Evolutionary conservation across 2,888 invertebrate genomes (phyloP), one percentile per base, ranked within the genome.

Genomic region (Platypus cylindrus): DNA sequence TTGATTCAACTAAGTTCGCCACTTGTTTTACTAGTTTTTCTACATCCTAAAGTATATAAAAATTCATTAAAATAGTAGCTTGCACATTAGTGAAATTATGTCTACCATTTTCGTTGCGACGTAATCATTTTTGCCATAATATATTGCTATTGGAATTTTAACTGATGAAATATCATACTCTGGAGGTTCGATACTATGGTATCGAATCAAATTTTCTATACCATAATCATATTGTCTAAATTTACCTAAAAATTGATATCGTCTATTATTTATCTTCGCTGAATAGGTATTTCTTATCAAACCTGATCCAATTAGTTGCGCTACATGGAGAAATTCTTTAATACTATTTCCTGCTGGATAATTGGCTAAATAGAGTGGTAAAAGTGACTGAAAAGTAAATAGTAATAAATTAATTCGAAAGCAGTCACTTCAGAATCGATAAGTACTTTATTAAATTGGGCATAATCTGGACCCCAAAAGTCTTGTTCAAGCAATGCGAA

Each of bases 321-420:
- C 66, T 45, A 62, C 68, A 48, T 70, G 70, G 5, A 67, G 53
- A 5, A 69, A 41, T 48, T 68, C 66, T 44, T 62, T 59, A 0
- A 64, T 56, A 1, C 69, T 65, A 1, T 66, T 60, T 3, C 70
- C 70, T 1, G 68, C 68, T 24, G 60, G 60, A 24, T 24, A 9
- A 24, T 7, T 11, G 5, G 12, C 4, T 4, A 24, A 24, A n/a
- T n/a, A n/a, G n/a, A n/a, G n/a, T n/a, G n/a, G n/a, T n/a, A n/a
- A n/a, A n/a, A n/a, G n/a, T n/a, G n/a, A n/a, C n/a, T n/a, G n/a
- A n/a, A n/a, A n/a, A n/a, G n/a, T n/a, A n/a, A 31, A 8, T 14
- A 14, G 15, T 15, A 9, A 26, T n/a, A n/a, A n/a, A n/a, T n/a
- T n/a, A n/a, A n/a, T 8, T 8, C 5, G 11, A 8, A 8, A 5